phyloP scores from a whole-genome alignment of 1,140 invertebrate species.

The Leptinotarsa undecemlineata region DNA sequence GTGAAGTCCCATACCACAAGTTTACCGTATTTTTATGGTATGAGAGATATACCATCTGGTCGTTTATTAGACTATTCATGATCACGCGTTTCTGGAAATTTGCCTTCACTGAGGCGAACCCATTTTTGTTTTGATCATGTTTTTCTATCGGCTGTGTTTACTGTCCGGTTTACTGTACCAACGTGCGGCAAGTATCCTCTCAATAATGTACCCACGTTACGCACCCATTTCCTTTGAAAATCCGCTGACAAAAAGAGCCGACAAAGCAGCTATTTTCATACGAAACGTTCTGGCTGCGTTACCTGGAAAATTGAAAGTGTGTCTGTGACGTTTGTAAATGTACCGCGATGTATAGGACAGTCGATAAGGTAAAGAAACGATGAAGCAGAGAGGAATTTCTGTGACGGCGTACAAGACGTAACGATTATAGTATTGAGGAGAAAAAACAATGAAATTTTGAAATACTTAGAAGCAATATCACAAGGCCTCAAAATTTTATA shows the following conservation, averaged over 20 bases:
- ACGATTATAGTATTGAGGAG: too few species aligned
- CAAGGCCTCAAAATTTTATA: too few species aligned
- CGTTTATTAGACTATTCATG: too few species aligned
- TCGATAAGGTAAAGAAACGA: neutral
- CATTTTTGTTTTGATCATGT: neutral
- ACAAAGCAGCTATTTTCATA: neutral
- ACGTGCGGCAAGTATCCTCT: neutral
- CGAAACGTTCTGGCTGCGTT: constrained; percentile 1
- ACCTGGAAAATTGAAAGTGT: constrained; percentile 8
- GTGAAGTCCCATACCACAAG: too few species aligned
- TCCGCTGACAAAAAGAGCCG: neutral
- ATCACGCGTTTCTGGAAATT: neutral
- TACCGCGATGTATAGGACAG: neutral
- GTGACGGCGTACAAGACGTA: too few species aligned
- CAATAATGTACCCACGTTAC: neutral
- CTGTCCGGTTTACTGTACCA: neutral
- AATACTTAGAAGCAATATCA: too few species aligned
- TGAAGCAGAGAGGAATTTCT: too few species aligned
- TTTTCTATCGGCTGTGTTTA: neutral
- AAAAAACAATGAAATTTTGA: too few species aligned
- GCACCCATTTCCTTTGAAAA: neutral
- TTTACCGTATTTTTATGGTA: too few species aligned
- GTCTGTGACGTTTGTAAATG: constrained; percentile 2
- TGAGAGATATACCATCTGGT: too few species aligned
- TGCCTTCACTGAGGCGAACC: neutral